Evolutionary conservation across 1,140 invertebrate genomes (phyloP).

Genomic region (Mactra quadrangularis): DNA sequence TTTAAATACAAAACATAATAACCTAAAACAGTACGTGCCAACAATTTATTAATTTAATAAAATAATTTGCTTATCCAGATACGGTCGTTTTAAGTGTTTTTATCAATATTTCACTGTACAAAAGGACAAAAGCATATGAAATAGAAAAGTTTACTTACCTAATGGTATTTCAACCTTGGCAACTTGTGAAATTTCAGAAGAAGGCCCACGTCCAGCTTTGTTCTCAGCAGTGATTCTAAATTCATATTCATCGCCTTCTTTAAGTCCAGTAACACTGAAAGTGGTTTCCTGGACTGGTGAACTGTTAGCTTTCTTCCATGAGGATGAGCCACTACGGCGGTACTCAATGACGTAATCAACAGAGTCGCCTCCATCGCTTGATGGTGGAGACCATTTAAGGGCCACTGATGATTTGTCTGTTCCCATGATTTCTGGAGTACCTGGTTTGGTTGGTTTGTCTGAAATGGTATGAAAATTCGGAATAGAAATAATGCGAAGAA

Average conservation of each 20-base stretch:
- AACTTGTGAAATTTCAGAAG: slow-evolving; percentile 88
- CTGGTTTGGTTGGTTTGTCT: slow-evolving; percentile 90
- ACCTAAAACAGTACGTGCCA: too few relatives aligned
- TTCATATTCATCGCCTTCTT: slow-evolving; percentile 95
- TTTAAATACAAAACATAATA: too few relatives aligned
- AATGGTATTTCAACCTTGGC: slow-evolving; percentile 77
- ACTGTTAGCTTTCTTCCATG: slow-evolving; percentile 78
- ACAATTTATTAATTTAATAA: too few relatives aligned
- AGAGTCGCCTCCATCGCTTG: slow-evolving; percentile 96
- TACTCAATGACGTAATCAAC: slow-evolving; percentile 95
- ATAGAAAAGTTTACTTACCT: slow-evolving; percentile 64
- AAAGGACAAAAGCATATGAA: too few relatives aligned
- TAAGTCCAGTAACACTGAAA: slow-evolving; percentile 91
- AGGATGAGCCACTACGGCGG: slow-evolving; percentile 68
- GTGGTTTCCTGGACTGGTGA: slow-evolving; percentile 73
- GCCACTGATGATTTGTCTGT: slow-evolving; percentile 98
- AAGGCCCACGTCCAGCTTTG: slow-evolving; percentile 97
- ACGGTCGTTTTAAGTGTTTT: too few relatives aligned
- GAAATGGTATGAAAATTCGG: too few relatives aligned
- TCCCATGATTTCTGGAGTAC: slow-evolving; percentile 93
- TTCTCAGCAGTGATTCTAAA: slow-evolving; percentile 98
- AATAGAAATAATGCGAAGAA: neutral
- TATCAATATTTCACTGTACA: too few relatives aligned
- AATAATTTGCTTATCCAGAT: too few relatives aligned
- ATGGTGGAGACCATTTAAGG: slow-evolving; percentile 95